Base-by-base conservation (phyloP, 2,888 invertebrate genomes). In the Dermolepida albohirtum region DNA sequence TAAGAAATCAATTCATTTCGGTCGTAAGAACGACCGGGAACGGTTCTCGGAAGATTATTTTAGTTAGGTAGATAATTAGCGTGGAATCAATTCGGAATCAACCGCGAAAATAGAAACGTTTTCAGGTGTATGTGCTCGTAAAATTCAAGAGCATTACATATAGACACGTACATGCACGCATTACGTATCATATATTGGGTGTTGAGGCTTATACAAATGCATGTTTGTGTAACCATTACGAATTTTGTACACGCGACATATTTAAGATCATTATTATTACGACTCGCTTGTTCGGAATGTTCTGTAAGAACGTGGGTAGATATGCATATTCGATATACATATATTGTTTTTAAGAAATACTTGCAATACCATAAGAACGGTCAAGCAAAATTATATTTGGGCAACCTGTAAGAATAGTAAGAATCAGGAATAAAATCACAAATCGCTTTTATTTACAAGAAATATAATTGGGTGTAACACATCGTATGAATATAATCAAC, bases 51-150 rank as follows among this genome's bases (percentile, higher is more conserved):
- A 72, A 73, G 68, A 72, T 70, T 72, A 73, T 72, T 74, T 73
- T 68, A 67, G 74, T 72, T 51, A 51, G 67, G 70, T 72, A 72
- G 72, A 74, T 74, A 74, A 74, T 74, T 72, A 74, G 74, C 74
- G 71, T 74, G 72, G 71, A 74, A 74, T 74, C 74, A 72, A 73
- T 74, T 72, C 70, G 64, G n/a, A 44, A 40, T 63, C 62, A 34
- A 40, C 52, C 50, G 43, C 59, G 52, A 34, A 66, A 66, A 69
- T 66, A 69, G 62, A 59, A 54, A 41, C 49, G 49, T 47, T 29
- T 52, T 66, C 69, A 69, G 66, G 69, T 66, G 59, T 44, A 44
- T 44, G 59, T 5, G 44, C 22, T 47, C 44, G 29, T 59, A 59
- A 59, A 59, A 12, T 22, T 14, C 11, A 22, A 41, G 17, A 14